Evolutionary conservation across 2,797 vertebrate genomes (phyloP).

Genomic region (Macropodus opercularis): DNA sequence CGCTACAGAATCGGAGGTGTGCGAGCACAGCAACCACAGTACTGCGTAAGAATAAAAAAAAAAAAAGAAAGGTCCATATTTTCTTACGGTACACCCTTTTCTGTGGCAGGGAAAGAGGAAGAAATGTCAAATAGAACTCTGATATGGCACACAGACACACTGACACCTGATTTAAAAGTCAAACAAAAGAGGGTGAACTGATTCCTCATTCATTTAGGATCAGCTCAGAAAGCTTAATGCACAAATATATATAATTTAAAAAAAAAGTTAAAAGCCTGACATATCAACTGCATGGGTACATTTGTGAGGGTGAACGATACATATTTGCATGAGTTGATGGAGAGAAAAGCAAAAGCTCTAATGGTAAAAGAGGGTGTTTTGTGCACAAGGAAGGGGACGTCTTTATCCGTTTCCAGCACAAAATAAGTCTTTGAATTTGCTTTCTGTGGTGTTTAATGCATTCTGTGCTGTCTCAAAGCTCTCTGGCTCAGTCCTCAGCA

Average conservation of each 20-base stretch:
- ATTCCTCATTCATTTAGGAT: slow-evolving; percentile 8
- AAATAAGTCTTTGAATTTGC: too few species aligned
- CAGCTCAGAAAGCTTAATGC: slow-evolving; percentile 7
- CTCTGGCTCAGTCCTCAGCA: slow-evolving; percentile 62
- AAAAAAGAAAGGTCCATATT: slow-evolving; percentile 64
- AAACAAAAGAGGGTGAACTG: slow-evolving; percentile 14
- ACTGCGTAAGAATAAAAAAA: slow-evolving; percentile 74
- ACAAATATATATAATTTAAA: slow-evolving; percentile 36
- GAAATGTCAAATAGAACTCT: slow-evolving; percentile 20
- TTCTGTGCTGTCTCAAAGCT: too few species aligned
- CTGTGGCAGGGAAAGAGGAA: slow-evolving; percentile 3
- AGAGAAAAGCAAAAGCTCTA: slow-evolving; percentile 6
- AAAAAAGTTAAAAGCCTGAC: slow-evolving; percentile 57
- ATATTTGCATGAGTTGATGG: slow-evolving; percentile 36
- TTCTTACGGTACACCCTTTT: slow-evolving; percentile 62
- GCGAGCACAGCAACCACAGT: slow-evolving; percentile 66
- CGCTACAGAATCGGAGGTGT: slow-evolving; percentile 45
- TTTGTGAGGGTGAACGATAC: slow-evolving; percentile 6
- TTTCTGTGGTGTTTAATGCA: neutral
- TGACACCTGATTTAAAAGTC: slow-evolving; percentile 9
- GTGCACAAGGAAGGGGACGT: too few species aligned
- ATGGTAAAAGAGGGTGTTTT: neutral
- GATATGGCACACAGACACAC: slow-evolving; percentile 34
- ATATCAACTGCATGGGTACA: neutral
- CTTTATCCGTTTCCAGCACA: neutral